Conservation (phyloP, 2,888 invertebrate genomes). For the Keiferia lycopersicella region DNA sequence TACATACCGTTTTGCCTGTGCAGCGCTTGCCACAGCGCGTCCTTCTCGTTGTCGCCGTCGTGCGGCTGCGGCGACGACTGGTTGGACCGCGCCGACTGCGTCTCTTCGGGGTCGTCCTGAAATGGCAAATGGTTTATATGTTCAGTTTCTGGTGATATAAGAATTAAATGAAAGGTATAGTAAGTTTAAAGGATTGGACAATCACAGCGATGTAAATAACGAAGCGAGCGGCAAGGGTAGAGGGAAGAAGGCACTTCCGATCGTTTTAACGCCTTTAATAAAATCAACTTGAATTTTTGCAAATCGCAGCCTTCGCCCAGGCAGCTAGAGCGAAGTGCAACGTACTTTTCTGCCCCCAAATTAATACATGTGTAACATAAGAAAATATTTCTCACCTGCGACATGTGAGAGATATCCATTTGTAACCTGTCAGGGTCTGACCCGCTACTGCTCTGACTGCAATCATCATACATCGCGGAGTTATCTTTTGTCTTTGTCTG, state of each 20-base stretch:
- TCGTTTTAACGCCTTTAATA: too few relatives aligned
- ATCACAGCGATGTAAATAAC: too few relatives aligned
- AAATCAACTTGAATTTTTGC: too few relatives aligned
- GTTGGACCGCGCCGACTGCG: slow-evolving; percentile 72
- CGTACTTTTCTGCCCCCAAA: too few relatives aligned
- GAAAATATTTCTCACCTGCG: slow-evolving; percentile 57
- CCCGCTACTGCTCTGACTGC: slow-evolving; percentile 85
- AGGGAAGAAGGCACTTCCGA: too few relatives aligned
- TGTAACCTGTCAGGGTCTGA: slow-evolving; percentile 89
- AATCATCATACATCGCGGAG: slow-evolving; percentile 78
- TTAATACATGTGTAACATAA: background rate
- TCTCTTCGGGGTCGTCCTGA: slow-evolving; percentile 76
- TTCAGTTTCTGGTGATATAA: background rate
- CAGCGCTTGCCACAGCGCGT: slow-evolving; percentile 79
- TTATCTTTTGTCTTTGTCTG: slow-evolving; percentile 60
- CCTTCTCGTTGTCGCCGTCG: slow-evolving; percentile 77
- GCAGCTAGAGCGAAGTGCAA: too few relatives aligned
- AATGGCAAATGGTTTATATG: slow-evolving; percentile 30
- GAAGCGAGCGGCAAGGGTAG: too few relatives aligned
- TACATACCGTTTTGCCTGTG: slow-evolving; percentile 79
- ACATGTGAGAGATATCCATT: slow-evolving; percentile 84
- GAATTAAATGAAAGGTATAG: too few relatives aligned
- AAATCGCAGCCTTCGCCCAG: too few relatives aligned
- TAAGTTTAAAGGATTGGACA: too few relatives aligned
- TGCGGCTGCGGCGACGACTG: slow-evolving; percentile 73